These are phyloP conservation scores for Notarius lentiginosus DNA, from an alignment of 2,113 vertebrate genomes.

Conservation along the genomic window DNA sequence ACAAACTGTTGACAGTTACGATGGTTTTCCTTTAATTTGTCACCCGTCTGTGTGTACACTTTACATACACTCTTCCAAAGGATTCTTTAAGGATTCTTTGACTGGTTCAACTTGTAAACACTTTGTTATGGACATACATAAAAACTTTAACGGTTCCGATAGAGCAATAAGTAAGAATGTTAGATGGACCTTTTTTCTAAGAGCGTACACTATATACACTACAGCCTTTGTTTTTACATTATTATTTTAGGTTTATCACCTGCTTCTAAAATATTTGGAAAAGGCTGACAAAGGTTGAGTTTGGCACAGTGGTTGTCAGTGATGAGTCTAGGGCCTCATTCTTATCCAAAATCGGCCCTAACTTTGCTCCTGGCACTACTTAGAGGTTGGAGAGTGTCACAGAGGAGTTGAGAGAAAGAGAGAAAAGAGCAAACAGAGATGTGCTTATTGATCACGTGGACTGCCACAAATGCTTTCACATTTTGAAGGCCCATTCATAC, in stretches of 20 bases:
- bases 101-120: background rate
- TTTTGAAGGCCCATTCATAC: background rate
- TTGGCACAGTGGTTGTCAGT: background rate
- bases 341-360: background rate
- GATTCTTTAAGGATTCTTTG: background rate
- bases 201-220: background rate
- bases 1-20: background rate
- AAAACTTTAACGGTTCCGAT: background rate
- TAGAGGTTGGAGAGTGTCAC: background rate
- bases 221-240: background rate
- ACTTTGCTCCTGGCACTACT: background rate
- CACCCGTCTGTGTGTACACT: background rate
- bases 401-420: background rate
- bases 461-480: background rate
- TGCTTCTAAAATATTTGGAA: background rate
- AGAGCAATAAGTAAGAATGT: background rate
- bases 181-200: background rate
- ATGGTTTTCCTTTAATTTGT: background rate
- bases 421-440: background rate
- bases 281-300: background rate
- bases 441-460: conserved; percentile 13
- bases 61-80: background rate
- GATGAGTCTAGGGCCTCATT: background rate
- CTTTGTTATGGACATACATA: background rate
- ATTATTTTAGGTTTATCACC: background rate